Percentiles rank a stretch among this genome's conserved stretches.
These are phyloP conservation scores for Stratiomys singularior DNA, from an alignment of 2,888 invertebrate species.

Conservation along the genomic window DNA sequence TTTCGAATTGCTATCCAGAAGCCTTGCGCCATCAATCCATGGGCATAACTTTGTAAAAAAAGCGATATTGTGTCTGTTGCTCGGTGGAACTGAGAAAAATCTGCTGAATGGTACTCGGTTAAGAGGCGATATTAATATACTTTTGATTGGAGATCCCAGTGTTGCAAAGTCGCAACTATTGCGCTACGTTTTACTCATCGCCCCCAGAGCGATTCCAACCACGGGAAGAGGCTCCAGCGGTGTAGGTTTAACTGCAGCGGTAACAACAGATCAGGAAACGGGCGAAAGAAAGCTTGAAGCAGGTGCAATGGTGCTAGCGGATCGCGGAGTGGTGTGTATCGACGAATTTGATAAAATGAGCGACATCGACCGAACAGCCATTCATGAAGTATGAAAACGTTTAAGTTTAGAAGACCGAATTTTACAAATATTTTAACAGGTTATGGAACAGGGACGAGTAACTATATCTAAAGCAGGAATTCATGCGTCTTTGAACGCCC, in stretches of 20 bases:
- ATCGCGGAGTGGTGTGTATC: slow-evolving; percentile 95
- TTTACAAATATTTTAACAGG: slow-evolving; percentile 67
- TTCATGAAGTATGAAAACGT: slow-evolving; percentile 83
- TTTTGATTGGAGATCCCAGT: slow-evolving; percentile 98
- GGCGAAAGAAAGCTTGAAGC: slow-evolving; percentile 91
- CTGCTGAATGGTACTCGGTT: slow-evolving; percentile 91
- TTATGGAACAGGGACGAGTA: slow-evolving; percentile 98
- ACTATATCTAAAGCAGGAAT: slow-evolving; percentile 99
- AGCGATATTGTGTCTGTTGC: slow-evolving; percentile 91
- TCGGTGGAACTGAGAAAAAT: slow-evolving; percentile 96
- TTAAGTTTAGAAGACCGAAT: neutral
- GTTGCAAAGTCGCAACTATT: slow-evolving; percentile 97
- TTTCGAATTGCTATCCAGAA: slow-evolving; percentile 89
- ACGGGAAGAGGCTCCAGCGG: slow-evolving; percentile 98
- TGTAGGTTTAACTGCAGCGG: slow-evolving; percentile 98
- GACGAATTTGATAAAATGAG: slow-evolving; percentile 99
- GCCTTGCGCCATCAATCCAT: slow-evolving; percentile 97
- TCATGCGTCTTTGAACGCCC: slow-evolving; percentile 95
- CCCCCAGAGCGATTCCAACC: slow-evolving; percentile 95
- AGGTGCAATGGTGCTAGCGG: slow-evolving; percentile 99
- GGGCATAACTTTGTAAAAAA: slow-evolving; percentile 97
- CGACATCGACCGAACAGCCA: slow-evolving; percentile 98
- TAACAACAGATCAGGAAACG: slow-evolving; percentile 95
- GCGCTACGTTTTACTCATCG: slow-evolving; percentile 92
- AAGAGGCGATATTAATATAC: slow-evolving; percentile 88